Evolutionary conservation across 2,113 vertebrate genomes (phyloP).

Genomic region (Poeciliopsis turrubarensis): DNA sequence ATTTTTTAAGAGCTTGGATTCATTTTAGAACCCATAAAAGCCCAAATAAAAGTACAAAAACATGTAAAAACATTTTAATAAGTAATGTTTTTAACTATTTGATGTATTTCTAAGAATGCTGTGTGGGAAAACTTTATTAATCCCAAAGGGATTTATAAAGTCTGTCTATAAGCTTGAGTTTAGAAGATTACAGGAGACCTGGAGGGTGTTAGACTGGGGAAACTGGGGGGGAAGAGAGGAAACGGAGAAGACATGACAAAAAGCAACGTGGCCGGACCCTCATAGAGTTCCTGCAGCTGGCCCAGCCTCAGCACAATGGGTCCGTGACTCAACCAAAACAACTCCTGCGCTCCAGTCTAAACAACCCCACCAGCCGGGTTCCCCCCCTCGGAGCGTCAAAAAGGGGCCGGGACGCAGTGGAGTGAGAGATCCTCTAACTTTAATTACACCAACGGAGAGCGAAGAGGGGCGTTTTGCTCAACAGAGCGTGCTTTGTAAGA

Average conservation of each 20-base stretch:
- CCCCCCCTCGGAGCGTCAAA: constrained; percentile 37
- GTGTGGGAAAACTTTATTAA: too few species aligned
- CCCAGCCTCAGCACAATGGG: constrained; percentile 69
- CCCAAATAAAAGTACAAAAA: too few species aligned
- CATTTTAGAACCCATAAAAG: too few species aligned
- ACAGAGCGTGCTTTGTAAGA: constrained; percentile 60
- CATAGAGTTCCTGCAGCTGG: constrained; percentile 74
- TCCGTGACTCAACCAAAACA: constrained; percentile 72
- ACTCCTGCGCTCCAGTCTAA: constrained; percentile 67
- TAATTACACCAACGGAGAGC: constrained; percentile 35
- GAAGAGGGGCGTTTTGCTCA: constrained; percentile 47
- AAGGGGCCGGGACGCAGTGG: constrained; percentile 9
- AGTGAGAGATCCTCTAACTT: constrained; percentile 23
- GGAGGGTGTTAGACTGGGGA: constrained; percentile 25
- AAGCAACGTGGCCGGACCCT: constrained; percentile 65
- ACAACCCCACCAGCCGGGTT: constrained; percentile 53
- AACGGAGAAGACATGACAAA: constrained; percentile 77
- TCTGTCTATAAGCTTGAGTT: too few species aligned
- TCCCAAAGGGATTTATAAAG: too few species aligned
- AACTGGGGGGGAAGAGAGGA: constrained; percentile 52
- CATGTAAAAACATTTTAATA: too few species aligned
- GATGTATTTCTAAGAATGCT: too few species aligned
- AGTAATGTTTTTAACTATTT: too few species aligned
- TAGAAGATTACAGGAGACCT: constrained; percentile 24
- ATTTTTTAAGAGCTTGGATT: too few species aligned